phyloP scores from a whole-genome alignment of 2,797 vertebrate genomes.

The Sphenodon punctatus region DNA sequence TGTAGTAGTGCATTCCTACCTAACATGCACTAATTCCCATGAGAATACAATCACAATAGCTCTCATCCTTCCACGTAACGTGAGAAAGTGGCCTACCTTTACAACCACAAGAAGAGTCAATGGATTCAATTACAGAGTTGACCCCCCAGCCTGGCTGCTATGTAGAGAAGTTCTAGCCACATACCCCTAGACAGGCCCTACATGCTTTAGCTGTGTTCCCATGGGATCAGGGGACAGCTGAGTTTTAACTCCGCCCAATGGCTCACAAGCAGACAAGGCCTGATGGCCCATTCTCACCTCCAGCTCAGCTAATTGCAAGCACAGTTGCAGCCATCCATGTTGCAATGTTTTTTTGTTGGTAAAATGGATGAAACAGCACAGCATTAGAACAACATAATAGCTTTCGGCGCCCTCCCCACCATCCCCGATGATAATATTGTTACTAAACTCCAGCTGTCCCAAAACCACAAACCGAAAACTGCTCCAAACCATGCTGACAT shows the following conservation, averaged over 20 bases:
- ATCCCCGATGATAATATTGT: no score
- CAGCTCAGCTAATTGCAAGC: background rate
- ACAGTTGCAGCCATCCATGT: background rate
- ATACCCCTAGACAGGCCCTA: background rate
- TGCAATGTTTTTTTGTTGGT: background rate
- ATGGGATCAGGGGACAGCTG: slow-evolving; percentile 1
- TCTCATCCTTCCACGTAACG: no score
- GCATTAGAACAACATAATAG: background rate
- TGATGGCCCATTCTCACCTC: slow-evolving; percentile 6
- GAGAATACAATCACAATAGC: no score
- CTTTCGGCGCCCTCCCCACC: background rate
- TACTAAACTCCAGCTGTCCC: background rate
- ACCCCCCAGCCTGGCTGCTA: background rate
- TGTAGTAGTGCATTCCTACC: no score
- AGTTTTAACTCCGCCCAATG: background rate
- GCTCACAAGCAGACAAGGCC: background rate
- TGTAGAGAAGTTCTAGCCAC: background rate
- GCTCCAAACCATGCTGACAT: background rate
- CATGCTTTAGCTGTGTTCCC: background rate
- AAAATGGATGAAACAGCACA: background rate
- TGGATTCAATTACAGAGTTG: background rate
- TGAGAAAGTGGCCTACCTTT: no score
- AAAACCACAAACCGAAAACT: background rate
- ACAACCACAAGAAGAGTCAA: background rate
- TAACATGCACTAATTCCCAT: no score